Conservation (phyloP, 2,113 vertebrate genomes). For the Tursiops truncatus region DNA sequence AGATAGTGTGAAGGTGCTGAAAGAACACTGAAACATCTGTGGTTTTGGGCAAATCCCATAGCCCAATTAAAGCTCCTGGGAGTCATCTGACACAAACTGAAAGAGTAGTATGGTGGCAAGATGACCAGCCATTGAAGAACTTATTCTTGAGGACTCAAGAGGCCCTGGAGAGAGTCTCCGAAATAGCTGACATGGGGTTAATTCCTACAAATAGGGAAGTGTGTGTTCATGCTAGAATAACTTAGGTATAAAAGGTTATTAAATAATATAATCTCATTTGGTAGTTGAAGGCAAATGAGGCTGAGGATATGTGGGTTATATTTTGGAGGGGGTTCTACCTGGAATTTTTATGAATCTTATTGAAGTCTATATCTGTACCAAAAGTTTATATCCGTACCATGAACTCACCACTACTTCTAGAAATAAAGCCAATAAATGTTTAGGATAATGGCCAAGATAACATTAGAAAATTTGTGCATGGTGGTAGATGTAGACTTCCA, state of each 20-base stretch:
- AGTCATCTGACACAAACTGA: neutral
- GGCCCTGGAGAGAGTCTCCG: neutral
- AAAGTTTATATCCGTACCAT: neutral
- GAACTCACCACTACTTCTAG: neutral
- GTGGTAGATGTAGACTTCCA: neutral
- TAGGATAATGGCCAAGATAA: slow-evolving; percentile 22
- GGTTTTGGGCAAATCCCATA: neutral
- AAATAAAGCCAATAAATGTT: slow-evolving; percentile 29
- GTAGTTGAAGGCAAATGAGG: neutral
- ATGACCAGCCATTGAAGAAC: neutral
- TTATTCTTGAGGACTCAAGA: neutral
- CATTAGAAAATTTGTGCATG: neutral
- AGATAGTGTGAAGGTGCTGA: neutral
- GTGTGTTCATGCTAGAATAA: neutral
- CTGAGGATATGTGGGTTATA: neutral
- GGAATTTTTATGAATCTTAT: neutral
- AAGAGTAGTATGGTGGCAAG: slow-evolving; percentile 5
- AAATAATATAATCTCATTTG: slow-evolving; percentile 13
- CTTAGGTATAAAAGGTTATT: neutral
- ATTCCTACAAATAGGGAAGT: neutral
- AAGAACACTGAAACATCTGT: neutral
- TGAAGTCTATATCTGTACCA: slow-evolving; percentile 1
- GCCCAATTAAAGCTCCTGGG: neutral
- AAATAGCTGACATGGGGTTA: neutral
- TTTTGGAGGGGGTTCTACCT: neutral